Base-by-base conservation (phyloP, 2,113 vertebrate genomes). In the Dicrurus megarhynchus region DNA sequence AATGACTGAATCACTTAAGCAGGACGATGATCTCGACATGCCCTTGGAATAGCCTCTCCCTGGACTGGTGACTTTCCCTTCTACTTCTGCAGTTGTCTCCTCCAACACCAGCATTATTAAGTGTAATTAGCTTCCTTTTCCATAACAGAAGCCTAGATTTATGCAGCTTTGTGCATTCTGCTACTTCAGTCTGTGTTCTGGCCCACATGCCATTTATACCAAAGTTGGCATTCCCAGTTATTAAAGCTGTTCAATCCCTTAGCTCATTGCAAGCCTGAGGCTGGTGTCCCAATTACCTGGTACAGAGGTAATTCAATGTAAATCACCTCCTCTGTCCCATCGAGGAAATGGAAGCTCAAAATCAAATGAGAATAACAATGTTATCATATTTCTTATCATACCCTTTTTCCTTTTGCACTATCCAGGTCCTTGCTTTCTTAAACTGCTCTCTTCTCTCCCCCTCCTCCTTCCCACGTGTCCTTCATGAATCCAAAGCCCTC, bases 271-370 rank as follows among this genome's bases (percentile, higher is more conserved):
- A 77, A 44, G 15, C 39, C 56, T 32, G 14, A 63, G 23, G 27
- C 46, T 0, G 0, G 10, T 53, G 49, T 79, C 12, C 50, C 59
- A 33, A 13, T 46, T 86, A 61, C 22, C 24, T 0, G 0, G 32
- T 63, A 35, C 46, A 14, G 9, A 53, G 30, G 53, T 15, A 50
- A 33, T 53, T 59, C 42, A 16, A 9, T 19, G 52, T 42, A 47
- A 84, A 63, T 53, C 39, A 32, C 22, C 3, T 49, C 22, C 20
- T 79, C 32, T 26, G 20, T 46, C 30, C 41, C 8, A 63, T 88
- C 33, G 21, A 65, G 46, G 37, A 87, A 78, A 53, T 8, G 10
- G 18, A 84, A 81, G 9, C 42, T 35, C 12, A 80, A 81, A 93
- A 56, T 63, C 53, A 74, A 80, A 33, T 12, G 20, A 41, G 15